Base-by-base conservation (phyloP, 2,888 invertebrate species). In the Biston stratarius region DNA sequence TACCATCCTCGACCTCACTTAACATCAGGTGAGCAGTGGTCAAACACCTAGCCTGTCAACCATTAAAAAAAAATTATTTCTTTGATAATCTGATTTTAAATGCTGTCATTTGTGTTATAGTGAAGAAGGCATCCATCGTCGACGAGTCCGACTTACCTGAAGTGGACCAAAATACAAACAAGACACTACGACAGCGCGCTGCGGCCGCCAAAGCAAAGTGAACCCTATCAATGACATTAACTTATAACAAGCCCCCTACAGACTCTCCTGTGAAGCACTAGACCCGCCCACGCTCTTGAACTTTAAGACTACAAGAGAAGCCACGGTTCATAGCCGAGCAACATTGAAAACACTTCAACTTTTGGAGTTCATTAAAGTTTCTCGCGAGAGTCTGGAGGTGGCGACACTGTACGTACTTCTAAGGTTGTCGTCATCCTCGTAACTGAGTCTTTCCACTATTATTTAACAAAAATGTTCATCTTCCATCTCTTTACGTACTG, bases 111-210 rank as follows among this genome's bases (percentile, higher is more conserved):
- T 76, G 75, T 88, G 90, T 71, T 64, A 75, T 90, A 96, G 96
- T 90, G 69, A 96, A 96, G 94, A 96, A 95, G 87, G 90, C 94
- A 45, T 88, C 90, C 1, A 77, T 79, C 36, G 92, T 95, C 44
- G 97, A 97, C 73, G 97, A 98, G 76, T 98, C 97, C 61, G 98
- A 98, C 83, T 94, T 99, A 74, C 98, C 98, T 0, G 99, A 99
- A 92, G 99, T 98, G 64, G 98, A 98, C 90, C 98, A 98, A 91
- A 97, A 97, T 84, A 97, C 97, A 40, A 96, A 96, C 91, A 97
- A 97, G 87, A 96, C 95, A 70, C 91, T 96, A 74, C 95, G 96
- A 78, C 95, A 95, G 78, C 95, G 96, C 72, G 91, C 94, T 67
- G 88, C 89, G 63, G 77, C 76, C 78, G 83, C 88, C 70, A 96